These are phyloP conservation scores for Ochropleura leucogaster DNA, from an alignment of 2,888 invertebrate species.

Conservation along the genomic window DNA sequence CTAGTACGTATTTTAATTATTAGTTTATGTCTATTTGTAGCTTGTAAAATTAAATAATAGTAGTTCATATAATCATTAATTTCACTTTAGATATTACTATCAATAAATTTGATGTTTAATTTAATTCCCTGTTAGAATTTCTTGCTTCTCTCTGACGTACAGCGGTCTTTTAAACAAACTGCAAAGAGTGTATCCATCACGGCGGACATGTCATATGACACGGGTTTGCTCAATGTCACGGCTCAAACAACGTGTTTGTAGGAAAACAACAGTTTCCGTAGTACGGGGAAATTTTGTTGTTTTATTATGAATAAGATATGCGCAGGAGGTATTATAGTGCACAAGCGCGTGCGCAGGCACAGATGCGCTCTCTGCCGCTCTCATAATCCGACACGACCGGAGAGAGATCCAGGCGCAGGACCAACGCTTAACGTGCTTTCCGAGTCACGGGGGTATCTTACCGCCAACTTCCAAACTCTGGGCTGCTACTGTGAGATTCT, in stretches of 20 bases:
- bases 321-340: neutral
- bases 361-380: neutral
- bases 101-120: neutral
- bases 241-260: constrained; percentile 65
- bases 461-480: no score
- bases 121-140: constrained; percentile 6
- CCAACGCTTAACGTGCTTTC: neutral
- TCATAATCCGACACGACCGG: neutral
- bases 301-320: neutral
- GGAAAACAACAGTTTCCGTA: constrained; percentile 45
- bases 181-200: constrained; percentile 78
- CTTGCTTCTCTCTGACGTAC: constrained; percentile 67
- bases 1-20: no score
- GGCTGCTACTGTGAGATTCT: no score
- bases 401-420: neutral
- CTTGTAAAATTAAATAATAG: no score
- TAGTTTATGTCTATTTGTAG: no score
- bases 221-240: constrained; percentile 72
- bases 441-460: no score
- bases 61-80: no score
- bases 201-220: constrained; percentile 79
- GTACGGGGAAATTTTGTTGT: constrained; percentile 36
- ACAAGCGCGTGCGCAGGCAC: neutral
- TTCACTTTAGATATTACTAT: neutral
- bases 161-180: constrained; percentile 57